Evolutionary conservation across 2,888 invertebrate species (phyloP).

Genomic region (Eulithis testata): DNA sequence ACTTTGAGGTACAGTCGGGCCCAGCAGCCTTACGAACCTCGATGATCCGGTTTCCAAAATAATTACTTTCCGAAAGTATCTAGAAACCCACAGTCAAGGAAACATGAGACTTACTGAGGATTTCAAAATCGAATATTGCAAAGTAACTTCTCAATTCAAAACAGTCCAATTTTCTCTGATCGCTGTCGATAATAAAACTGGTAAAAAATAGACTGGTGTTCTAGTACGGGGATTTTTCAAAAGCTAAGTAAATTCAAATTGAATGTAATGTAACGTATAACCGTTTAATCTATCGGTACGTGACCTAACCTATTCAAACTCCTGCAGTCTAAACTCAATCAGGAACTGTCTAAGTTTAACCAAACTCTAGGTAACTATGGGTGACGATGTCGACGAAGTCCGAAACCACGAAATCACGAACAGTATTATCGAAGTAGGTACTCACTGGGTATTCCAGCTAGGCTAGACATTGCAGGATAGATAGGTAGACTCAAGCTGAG

Average conservation of each 20-base stretch:
- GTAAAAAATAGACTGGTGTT: no score
- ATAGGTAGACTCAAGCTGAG: no score
- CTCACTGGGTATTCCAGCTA: background rate
- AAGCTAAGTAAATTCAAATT: conserved; percentile 12
- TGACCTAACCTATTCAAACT: conserved; percentile 22
- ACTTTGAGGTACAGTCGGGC: conserved; percentile 57
- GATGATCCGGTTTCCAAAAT: conserved; percentile 50
- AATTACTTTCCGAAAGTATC: conserved; percentile 11
- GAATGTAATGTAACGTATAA: conserved; percentile 13
- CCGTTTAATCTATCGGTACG: conserved; percentile 20
- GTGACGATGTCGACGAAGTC: conserved; percentile 14
- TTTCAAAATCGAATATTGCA: background rate
- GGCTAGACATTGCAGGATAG: no score
- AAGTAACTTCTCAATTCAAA: background rate
- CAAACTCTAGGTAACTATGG: conserved; percentile 23
- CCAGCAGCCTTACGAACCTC: conserved; percentile 47
- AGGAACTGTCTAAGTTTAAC: conserved; percentile 28
- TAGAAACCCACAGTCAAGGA: conserved; percentile 8
- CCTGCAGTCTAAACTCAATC: conserved; percentile 27
- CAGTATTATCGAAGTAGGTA: conserved; percentile 16
- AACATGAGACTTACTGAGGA: background rate
- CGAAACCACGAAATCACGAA: conserved; percentile 9
- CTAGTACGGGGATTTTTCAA: background rate
- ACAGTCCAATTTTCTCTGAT: background rate
- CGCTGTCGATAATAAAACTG: no score